Percentiles rank a stretch among this genome's conserved stretches.
phyloP scores from a whole-genome alignment of 2,888 invertebrate genomes.

The Sarcophaga caerulescens region DNA sequence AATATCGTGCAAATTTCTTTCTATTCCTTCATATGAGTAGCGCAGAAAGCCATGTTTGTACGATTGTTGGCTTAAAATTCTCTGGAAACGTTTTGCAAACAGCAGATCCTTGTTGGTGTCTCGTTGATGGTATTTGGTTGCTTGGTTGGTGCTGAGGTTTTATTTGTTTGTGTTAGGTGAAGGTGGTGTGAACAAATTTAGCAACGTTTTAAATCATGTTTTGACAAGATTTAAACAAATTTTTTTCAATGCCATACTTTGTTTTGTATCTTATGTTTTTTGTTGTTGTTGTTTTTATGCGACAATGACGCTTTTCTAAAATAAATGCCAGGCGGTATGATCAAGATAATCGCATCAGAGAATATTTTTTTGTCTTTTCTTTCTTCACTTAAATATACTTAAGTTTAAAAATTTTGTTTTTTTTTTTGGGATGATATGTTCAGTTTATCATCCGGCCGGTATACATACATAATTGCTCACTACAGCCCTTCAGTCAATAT shows the following conservation, averaged over 20 bases:
- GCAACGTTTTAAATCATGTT: slow-evolving; percentile 68
- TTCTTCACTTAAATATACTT: slow-evolving; percentile 1
- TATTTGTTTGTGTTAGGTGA: background rate
- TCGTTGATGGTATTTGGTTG: slow-evolving; percentile 8
- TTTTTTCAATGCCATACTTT: slow-evolving; percentile 63
- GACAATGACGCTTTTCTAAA: background rate
- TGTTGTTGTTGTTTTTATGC: background rate
- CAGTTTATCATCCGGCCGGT: background rate
- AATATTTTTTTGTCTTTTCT: slow-evolving; percentile 11
- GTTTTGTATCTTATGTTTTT: background rate
- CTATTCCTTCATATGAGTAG: slow-evolving; percentile 36
- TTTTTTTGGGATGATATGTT: background rate
- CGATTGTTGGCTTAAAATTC: slow-evolving; percentile 43
- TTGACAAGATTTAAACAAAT: slow-evolving; percentile 67
- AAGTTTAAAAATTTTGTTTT: slow-evolving; percentile 1
- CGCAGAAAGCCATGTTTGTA: slow-evolving; percentile 7
- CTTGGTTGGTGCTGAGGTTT: slow-evolving; percentile 17
- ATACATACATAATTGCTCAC: no score
- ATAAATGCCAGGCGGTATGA: slow-evolving; percentile 45
- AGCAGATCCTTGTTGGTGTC: slow-evolving; percentile 55
- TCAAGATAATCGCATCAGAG: slow-evolving; percentile 49
- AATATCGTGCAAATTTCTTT: slow-evolving; percentile 62
- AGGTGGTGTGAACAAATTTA: slow-evolving; percentile 66
- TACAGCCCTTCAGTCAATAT: no score
- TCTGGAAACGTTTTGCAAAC: slow-evolving; percentile 49